Evolutionary conservation across 1,140 invertebrate species (phyloP).

Genomic region (Heliothis virescens): DNA sequence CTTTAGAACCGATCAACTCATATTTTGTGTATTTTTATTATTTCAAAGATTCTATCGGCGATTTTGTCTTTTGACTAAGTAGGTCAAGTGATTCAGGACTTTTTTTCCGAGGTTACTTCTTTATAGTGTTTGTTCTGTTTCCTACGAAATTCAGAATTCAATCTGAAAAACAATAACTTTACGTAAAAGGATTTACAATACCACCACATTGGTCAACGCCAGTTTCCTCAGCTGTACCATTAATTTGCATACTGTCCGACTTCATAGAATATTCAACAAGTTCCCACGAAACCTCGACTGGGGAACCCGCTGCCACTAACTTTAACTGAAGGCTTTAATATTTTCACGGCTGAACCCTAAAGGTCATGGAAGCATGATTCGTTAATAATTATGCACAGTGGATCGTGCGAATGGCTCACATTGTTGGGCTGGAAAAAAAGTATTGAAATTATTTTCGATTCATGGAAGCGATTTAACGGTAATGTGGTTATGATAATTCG

Average conservation of each 20-base stretch:
- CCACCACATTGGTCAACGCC: not conserved
- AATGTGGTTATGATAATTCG: not conserved
- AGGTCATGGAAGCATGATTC: conserved; percentile 31
- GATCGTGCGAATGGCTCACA: conserved; percentile 19
- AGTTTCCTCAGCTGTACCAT: conserved; percentile 3
- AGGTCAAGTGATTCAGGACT: too few relatives aligned
- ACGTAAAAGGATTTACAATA: not conserved
- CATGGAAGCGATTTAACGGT: conserved; percentile 4
- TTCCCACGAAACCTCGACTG: conserved; percentile 7
- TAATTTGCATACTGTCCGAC: conserved; percentile 42
- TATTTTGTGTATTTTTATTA: not conserved
- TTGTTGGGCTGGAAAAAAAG: conserved; percentile 3
- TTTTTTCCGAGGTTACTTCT: too few relatives aligned
- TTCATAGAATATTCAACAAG: conserved; percentile 35
- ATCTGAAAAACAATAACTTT: not conserved
- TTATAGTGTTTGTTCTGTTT: too few relatives aligned
- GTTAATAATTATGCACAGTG: conserved; percentile 15
- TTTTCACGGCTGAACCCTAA: conserved; percentile 15
- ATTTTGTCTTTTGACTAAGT: not conserved
- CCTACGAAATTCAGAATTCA: not conserved
- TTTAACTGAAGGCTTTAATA: conserved; percentile 32
- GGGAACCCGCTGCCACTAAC: conserved; percentile 10
- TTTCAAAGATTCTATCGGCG: not conserved
- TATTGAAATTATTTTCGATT: conserved; percentile 23
- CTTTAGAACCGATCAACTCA: not conserved